These are phyloP conservation scores for Dermatophagoides farinae DNA, from an alignment of 1,140 invertebrate genomes.

Conservation along the genomic window DNA sequence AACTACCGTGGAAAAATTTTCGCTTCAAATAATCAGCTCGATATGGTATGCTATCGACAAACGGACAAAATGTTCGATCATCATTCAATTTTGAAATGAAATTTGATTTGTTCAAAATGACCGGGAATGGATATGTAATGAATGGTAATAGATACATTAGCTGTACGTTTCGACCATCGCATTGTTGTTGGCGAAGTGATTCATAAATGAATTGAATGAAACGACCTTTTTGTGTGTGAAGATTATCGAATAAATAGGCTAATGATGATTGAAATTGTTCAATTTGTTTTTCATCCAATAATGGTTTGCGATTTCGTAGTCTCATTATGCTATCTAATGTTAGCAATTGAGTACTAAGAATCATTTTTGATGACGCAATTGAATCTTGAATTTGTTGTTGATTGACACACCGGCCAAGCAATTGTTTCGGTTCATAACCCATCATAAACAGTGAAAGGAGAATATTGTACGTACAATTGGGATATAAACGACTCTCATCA, in stretches of 20 bases:
- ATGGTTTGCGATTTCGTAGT: background rate
- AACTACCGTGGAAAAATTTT: background rate
- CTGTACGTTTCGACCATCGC: background rate
- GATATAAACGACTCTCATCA: background rate
- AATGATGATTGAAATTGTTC: too few relatives aligned
- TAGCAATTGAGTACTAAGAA: background rate
- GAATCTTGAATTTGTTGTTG: background rate
- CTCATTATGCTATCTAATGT: background rate
- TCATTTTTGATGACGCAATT: background rate
- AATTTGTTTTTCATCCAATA: too few relatives aligned
- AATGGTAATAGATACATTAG: slow-evolving; percentile 2
- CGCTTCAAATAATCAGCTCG: background rate
- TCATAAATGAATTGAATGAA: background rate
- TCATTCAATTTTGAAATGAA: background rate
- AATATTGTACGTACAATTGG: background rate
- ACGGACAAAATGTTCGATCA: background rate
- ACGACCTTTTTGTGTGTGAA: background rate
- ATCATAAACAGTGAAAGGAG: background rate
- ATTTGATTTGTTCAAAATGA: background rate
- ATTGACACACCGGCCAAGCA: background rate
- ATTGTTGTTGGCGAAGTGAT: background rate
- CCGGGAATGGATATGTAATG: background rate
- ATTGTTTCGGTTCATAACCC: background rate
- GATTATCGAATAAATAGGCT: background rate
- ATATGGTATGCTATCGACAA: background rate